Conservation (phyloP, 2,113 vertebrate genomes). For the Ophthalmolycus amberensis region DNA sequence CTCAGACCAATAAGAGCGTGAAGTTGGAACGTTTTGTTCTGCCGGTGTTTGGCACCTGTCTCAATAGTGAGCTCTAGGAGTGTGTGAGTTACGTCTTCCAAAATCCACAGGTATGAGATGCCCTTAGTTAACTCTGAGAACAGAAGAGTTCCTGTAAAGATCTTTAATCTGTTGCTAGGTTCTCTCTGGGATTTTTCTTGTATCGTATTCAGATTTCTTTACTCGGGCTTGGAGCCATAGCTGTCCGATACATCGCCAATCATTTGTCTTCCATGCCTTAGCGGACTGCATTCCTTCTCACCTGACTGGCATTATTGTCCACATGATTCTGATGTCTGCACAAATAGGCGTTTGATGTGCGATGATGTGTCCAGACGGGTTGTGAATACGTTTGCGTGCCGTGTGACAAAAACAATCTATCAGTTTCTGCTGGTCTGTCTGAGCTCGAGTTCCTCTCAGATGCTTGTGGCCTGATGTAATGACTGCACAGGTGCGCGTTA, state of each 20-base stretch:
- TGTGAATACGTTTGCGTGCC: conserved; percentile 10
- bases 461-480: conserved; percentile 36
- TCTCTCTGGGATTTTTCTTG: conserved; percentile 19
- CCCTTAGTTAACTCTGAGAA: conserved; percentile 9
- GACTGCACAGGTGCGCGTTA: conserved; percentile 35
- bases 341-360: conserved; percentile 22
- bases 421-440: conserved; percentile 36
- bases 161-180: background rate
- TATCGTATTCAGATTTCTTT: conserved; percentile 6
- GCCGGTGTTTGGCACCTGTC: conserved; percentile 46
- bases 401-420: conserved; percentile 18
- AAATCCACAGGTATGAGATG: conserved; percentile 48
- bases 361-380: background rate
- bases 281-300: conserved; percentile 10
- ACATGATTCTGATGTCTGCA: conserved; percentile 23
- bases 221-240: background rate
- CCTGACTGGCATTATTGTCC: conserved; percentile 37
- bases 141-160: conserved; percentile 2
- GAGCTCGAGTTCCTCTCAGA: conserved; percentile 19
- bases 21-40: conserved; percentile 29
- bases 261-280: conserved; percentile 25
- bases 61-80: conserved; percentile 9
- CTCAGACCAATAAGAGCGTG: conserved; percentile 16
- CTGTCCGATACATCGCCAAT: conserved; percentile 5
- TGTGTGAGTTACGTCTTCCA: conserved; percentile 31